Base-by-base conservation (phyloP, 2,113 vertebrate species). In the Echinops telfairi region DNA sequence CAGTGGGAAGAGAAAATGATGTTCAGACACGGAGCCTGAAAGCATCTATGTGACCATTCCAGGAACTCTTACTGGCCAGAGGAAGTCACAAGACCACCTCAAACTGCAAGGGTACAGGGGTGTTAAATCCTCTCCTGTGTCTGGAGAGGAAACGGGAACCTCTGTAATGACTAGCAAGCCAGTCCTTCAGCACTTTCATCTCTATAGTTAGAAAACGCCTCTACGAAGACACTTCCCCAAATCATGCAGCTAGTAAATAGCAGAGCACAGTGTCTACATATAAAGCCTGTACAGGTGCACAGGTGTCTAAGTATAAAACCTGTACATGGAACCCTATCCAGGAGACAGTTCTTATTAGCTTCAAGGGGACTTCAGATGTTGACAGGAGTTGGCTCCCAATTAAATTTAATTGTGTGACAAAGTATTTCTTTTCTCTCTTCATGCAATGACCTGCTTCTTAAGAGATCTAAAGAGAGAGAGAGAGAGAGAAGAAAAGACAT, bases 381-480 rank as follows among this genome's bases (percentile, higher is more conserved):
- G 84, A 64, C 62, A 29, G 84, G 86, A 36, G 78, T 47, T 87
- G 81, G 36, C 43, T n/a, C 16, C 2, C 33, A 81, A 78, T 75
- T 40, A 88, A 88, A 93, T 6, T 80, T 76, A 81, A 87, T 31
- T 70, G 93, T 66, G 57, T 81, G 78, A 86, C 60, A 94, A 75
- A 57, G 38, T 81, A 82, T 88, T 47, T 81, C 73, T 85, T 88
- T 22, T 87, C 60, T 81, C 11, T 91, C 25, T 25, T 40, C 64
- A 79, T 33, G n/a, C 29, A 88, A 85, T 22, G 64, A 84, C n/a
- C 33, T 71, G 11, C 60, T 36, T 73, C 17, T 36, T 73, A 22
- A 25, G 12, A 31, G 27, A 40, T 4, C 23, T 5, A 14, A 4
- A 66, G 23, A 31, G 22, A 43, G 14, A 27, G 27, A 14, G 6